These are phyloP conservation scores for Petrophora chlorosata DNA, from an alignment of 2,888 invertebrate genomes.

Conservation along the genomic window DNA sequence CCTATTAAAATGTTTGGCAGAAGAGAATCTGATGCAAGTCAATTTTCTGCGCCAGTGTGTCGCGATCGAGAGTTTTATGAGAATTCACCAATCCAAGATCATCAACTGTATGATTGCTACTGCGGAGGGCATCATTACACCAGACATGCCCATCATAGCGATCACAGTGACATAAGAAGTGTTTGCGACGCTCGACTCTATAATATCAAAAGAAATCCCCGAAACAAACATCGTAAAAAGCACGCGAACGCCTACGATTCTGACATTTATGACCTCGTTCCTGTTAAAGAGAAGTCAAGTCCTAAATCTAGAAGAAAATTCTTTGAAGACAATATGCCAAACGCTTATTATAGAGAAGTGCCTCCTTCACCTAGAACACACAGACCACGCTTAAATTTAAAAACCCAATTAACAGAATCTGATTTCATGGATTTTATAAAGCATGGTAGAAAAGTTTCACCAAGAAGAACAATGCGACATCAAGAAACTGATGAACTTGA, in stretches of 20 bases:
- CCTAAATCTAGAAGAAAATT: constrained; percentile 67
- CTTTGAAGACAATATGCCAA: constrained; percentile 49
- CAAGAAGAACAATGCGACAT: neutral
- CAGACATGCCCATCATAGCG: constrained; percentile 29
- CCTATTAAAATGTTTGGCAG: constrained; percentile 65
- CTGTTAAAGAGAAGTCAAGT: constrained; percentile 73
- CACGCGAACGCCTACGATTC: constrained; percentile 56
- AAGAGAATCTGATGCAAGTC: constrained; percentile 62
- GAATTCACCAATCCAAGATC: constrained; percentile 43
- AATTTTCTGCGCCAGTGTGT: constrained; percentile 71
- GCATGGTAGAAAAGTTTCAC: constrained; percentile 1
- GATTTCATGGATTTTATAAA: constrained; percentile 6
- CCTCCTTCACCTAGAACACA: constrained; percentile 70
- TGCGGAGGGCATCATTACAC: constrained; percentile 33
- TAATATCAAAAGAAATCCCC: constrained; percentile 50
- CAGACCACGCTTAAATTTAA: constrained; percentile 67
- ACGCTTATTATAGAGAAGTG: constrained; percentile 62
- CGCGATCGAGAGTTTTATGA: constrained; percentile 62
- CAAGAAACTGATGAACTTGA: constrained; percentile 29
- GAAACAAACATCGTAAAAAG: constrained; percentile 43
- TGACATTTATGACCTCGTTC: constrained; percentile 66
- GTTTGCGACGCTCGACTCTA: constrained; percentile 68
- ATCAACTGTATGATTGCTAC: constrained; percentile 63
- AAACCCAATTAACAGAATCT: constrained; percentile 44
- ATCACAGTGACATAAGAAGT: constrained; percentile 59